Evolutionary conservation across 1,140 invertebrate genomes (phyloP), one percentile per base, ranked within the genome.

Genomic region (Macrostomum lignano): DNA sequence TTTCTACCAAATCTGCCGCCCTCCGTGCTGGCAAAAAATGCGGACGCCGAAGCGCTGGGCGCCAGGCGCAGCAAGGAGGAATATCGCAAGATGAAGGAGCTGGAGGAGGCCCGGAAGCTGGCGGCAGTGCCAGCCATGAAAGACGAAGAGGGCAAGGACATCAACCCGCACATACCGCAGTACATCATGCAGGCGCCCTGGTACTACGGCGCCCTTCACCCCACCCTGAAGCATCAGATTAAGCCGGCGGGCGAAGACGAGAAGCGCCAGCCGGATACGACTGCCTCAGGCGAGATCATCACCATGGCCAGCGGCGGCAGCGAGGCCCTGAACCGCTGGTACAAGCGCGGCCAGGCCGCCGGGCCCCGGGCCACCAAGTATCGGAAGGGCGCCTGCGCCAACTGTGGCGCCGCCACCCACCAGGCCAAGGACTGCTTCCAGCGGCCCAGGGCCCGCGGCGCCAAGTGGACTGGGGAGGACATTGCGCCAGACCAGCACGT

Each of bases 101-200:
- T 98, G 13, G 91, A 98, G 60, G 88, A 96, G 57, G 82, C 82
- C 3, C 65, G 91, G 48, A 98, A 98, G 52, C 82, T 81, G 39
- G 91, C 91, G 50, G 91, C 79, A 45, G 86, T 79, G 2, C 86
- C 88, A 14, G 91, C 91, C 37, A 84, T 84, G 46, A 79, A 94
- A 3, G 91, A 98, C 58, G 84, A 96, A 58, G 79, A 88, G 56
- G 88, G 84, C 42, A 64, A 63, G 48, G 91, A 98, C 49, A 98
- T 98, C 26, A 98, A 98, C 63, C 91, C 91, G 2, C 91, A 98
- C 45, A 96, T 99, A 50, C 91, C 91, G 0, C 86, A 96, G 52
- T 99, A 98, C 47, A 99, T 98, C 46, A 79, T 86, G 37, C 71
- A 77, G 38, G 84, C 84, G 1, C 91, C 91, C 1, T 98, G 91